These are phyloP conservation scores for Xylocampa areola DNA, from an alignment of 2,888 invertebrate genomes.

Conservation along the genomic window DNA sequence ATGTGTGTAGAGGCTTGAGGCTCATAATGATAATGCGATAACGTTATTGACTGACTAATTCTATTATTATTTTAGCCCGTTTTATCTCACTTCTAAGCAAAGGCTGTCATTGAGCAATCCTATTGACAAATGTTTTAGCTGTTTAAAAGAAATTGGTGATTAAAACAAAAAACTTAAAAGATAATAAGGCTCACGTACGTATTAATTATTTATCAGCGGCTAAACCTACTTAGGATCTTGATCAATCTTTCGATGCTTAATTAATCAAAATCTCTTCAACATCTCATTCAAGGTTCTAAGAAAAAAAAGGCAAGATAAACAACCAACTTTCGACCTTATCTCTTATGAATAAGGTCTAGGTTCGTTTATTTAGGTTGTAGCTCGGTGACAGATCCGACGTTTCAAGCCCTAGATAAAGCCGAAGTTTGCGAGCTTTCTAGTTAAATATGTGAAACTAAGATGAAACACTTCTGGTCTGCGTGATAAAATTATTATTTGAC, in stretches of 20 bases:
- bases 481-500: too few relatives aligned
- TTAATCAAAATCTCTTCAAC: slow-evolving; percentile 36
- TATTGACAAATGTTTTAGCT: too few relatives aligned
- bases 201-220: too few relatives aligned
- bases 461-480: slow-evolving; percentile 42
- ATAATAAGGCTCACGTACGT: too few relatives aligned
- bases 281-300: slow-evolving; percentile 4
- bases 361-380: slow-evolving; percentile 41
- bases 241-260: slow-evolving; percentile 21
- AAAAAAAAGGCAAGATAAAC: slow-evolving; percentile 23
- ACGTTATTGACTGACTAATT: too few relatives aligned
- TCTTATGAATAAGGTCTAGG: slow-evolving; percentile 32
- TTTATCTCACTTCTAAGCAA: too few relatives aligned
- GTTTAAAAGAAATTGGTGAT: too few relatives aligned
- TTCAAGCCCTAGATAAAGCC: slow-evolving; percentile 15
- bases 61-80: too few relatives aligned
- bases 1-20: too few relatives aligned
- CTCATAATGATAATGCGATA: too few relatives aligned
- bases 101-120: too few relatives aligned
- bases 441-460: slow-evolving; percentile 48
- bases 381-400: slow-evolving; percentile 13
- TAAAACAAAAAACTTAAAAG: too few relatives aligned
- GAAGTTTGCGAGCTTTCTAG: slow-evolving; percentile 37
- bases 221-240: slow-evolving; percentile 1
- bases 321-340: slow-evolving; percentile 24